Evolutionary conservation across 2,113 vertebrate genomes (phyloP).

Genomic region (Alligator sinensis): DNA sequence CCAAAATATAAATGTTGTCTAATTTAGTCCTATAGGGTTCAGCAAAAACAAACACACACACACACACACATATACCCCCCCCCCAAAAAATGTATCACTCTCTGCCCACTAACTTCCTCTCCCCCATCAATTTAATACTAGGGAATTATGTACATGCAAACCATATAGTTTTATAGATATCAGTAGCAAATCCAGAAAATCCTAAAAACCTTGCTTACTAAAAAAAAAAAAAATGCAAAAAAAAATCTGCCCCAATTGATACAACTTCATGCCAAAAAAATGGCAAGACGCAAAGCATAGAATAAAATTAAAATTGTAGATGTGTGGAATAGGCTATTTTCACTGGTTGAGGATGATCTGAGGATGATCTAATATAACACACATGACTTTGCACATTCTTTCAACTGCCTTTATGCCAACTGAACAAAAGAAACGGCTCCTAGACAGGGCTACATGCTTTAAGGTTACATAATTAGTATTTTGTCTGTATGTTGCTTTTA

Average conservation of each 20-base stretch:
- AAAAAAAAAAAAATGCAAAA: fast-evolving
- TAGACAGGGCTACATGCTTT: neutral
- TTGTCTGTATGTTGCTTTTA: neutral
- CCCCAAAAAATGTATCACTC: neutral
- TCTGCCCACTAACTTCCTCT: neutral
- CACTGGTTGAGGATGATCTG: fast-evolving
- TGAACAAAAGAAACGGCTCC: neutral
- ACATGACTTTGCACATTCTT: fast-evolving
- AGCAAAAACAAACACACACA: neutral
- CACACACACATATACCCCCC: fast-evolving
- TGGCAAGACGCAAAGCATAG: fast-evolving
- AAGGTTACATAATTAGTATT: fast-evolving
- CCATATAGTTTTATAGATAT: neutral
- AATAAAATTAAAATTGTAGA: fast-evolving
- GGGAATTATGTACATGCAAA: neutral
- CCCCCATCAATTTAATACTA: too few relatives aligned
- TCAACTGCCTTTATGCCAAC: neutral
- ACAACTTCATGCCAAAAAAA: fast-evolving
- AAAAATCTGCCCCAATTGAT: fast-evolving
- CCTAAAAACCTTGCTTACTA: neutral
- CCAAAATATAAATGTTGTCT: neutral
- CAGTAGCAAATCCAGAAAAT: fast-evolving
- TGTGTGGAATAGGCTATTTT: neutral
- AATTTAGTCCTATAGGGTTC: neutral
- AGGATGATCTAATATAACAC: neutral